Evolutionary conservation across 2,888 invertebrate genomes (phyloP).

Genomic region (Actias luna): DNA sequence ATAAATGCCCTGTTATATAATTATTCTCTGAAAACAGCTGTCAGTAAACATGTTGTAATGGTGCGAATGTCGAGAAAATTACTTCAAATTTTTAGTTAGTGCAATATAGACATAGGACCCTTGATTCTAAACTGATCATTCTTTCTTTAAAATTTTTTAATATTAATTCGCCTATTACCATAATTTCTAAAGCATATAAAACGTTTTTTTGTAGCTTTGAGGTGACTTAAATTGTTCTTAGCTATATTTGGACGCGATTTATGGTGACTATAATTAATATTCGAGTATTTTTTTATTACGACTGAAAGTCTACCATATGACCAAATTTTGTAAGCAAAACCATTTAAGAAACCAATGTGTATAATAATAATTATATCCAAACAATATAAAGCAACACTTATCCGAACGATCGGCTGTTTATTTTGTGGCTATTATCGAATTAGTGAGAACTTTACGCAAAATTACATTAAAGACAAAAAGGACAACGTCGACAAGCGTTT

Average conservation of each 20-base stretch:
- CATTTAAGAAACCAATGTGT: not conserved
- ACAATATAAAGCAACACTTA: conserved; percentile 8
- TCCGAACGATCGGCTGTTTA: conserved; percentile 43
- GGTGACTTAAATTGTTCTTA: too few species aligned
- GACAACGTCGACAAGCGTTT: conserved; percentile 49
- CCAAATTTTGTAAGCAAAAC: not conserved
- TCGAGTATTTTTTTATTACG: too few species aligned
- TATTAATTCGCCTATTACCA: too few species aligned
- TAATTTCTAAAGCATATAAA: too few species aligned
- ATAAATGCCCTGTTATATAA: not conserved
- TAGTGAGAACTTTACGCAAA: conserved; percentile 55
- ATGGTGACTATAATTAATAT: too few species aligned
- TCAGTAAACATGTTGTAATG: not conserved
- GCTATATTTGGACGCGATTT: too few species aligned
- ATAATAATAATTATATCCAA: not conserved
- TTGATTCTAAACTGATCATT: not conserved
- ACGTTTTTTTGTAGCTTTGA: too few species aligned
- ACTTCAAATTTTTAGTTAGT: too few species aligned
- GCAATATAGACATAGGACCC: not conserved
- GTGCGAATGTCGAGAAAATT: not conserved
- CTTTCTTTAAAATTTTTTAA: too few species aligned
- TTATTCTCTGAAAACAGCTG: not conserved
- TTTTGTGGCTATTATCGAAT: conserved; percentile 54
- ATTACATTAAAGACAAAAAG: conserved; percentile 60
- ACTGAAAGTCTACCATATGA: not conserved